Conservation (phyloP, 2,797 vertebrate genomes). For the Champsocephalus gunnari region DNA sequence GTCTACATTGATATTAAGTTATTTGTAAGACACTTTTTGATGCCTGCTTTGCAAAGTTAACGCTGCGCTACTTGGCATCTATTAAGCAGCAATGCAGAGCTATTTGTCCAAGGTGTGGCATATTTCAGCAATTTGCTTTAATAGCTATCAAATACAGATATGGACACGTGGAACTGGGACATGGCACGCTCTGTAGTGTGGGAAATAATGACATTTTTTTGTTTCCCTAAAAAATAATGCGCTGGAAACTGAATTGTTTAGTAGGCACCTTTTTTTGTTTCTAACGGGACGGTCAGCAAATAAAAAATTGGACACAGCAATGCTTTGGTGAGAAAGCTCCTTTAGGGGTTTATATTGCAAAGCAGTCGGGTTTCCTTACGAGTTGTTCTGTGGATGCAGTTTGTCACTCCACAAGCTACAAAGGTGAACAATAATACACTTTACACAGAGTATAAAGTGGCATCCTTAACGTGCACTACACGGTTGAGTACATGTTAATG, state of each 20-base stretch:
- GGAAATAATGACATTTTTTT: not conserved
- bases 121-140: no score
- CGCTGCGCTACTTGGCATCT: no score
- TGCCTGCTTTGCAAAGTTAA: no score
- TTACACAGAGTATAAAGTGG: not conserved
- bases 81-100: no score
- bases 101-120: no score
- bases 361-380: not conserved
- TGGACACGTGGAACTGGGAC: no score
- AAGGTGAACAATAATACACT: not conserved
- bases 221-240: no score
- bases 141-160: no score
- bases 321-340: not conserved
- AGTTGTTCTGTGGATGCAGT: not conserved
- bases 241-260: not conserved
- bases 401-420: not conserved
- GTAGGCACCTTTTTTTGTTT: not conserved
- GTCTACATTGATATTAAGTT: no score
- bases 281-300: not conserved
- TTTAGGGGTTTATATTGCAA: no score
- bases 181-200: not conserved
- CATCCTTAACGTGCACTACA: not conserved
- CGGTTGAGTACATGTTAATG: not conserved
- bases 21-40: no score
- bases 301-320: no score